Evolutionary conservation across 2,888 invertebrate species (phyloP).

Genomic region (Alloplasta piceator): DNA sequence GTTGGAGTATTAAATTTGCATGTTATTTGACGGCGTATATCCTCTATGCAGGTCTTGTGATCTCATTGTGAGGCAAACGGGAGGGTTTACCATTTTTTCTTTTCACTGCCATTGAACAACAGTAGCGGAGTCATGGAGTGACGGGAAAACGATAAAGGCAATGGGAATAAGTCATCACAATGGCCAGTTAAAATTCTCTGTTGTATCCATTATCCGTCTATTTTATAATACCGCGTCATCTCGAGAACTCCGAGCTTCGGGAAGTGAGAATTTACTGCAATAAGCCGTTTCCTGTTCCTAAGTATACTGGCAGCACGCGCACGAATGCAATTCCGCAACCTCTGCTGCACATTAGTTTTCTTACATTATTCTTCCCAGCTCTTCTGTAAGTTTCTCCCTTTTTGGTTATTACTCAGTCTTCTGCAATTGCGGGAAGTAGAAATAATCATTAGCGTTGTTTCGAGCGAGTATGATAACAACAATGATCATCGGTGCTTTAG

Average conservation of each 20-base stretch:
- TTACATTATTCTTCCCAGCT: neutral
- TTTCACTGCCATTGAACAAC: neutral
- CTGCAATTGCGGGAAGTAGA: too few relatives aligned
- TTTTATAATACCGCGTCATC: neutral
- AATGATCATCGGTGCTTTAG: neutral
- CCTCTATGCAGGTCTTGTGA: slow-evolving; percentile 60
- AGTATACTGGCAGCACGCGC: slow-evolving; percentile 7
- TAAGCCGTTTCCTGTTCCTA: slow-evolving; percentile 17
- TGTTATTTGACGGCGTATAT: slow-evolving; percentile 74
- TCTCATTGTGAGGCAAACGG: neutral
- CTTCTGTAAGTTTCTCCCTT: slow-evolving; percentile 7
- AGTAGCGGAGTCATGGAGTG: neutral
- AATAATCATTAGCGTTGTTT: too few relatives aligned
- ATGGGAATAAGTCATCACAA: slow-evolving; percentile 2
- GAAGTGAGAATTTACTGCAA: slow-evolving; percentile 35
- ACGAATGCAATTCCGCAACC: slow-evolving; percentile 1
- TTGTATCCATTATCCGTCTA: neutral
- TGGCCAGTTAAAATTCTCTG: neutral
- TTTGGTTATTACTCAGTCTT: neutral
- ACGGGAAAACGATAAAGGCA: slow-evolving; percentile 3
- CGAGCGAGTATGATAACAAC: neutral
- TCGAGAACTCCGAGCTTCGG: neutral
- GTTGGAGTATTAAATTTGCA: slow-evolving; percentile 77
- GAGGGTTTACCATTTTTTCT: neutral
- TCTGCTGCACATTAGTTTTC: neutral